A percentile compares a stretch with the other conserved stretches of the same genome.
phyloP scores from a whole-genome alignment of 2,888 invertebrate genomes.

The Clivina fossor region DNA sequence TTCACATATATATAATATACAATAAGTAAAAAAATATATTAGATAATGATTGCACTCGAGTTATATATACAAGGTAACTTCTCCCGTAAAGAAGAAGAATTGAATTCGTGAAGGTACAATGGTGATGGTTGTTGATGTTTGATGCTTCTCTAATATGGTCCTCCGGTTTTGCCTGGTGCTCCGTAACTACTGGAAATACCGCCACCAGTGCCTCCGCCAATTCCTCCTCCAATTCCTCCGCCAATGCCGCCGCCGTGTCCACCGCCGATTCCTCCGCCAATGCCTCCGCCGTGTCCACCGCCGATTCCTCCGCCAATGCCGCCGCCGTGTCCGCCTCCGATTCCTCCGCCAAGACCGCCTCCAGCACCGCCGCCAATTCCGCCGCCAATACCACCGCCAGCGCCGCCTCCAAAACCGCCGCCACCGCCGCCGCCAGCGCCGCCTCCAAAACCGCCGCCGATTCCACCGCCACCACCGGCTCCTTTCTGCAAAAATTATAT shows the following conservation, averaged over 20 bases:
- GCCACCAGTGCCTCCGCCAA: conserved; percentile 42
- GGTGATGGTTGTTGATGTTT: neutral
- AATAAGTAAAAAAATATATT: conserved; percentile 46
- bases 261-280: conserved; percentile 49
- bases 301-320: conserved; percentile 49
- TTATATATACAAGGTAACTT: conserved; percentile 46
- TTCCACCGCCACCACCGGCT: conserved; percentile 42
- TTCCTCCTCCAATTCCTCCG: conserved; percentile 43
- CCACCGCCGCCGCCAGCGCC: conserved; percentile 34
- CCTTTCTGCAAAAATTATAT: conserved; percentile 40
- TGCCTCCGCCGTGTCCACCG: conserved; percentile 40
- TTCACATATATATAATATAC: conserved; percentile 42
- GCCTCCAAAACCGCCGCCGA: conserved; percentile 39
- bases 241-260: conserved; percentile 49
- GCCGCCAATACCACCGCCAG: conserved; percentile 36
- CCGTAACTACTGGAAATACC: conserved; percentile 52
- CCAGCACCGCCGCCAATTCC: conserved; percentile 45
- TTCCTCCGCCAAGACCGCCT: conserved; percentile 46
- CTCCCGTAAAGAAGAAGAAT: conserved; percentile 15
- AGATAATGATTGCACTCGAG: conserved; percentile 47
- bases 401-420: conserved; percentile 39
- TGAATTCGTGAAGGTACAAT: conserved; percentile 4
- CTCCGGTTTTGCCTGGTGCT: conserved; percentile 54
- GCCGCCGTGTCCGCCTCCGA: conserved; percentile 54
- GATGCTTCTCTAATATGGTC: conserved; percentile 48